Base-by-base conservation (phyloP, 2,113 vertebrate genomes). In the Tylochromis polylepis region DNA sequence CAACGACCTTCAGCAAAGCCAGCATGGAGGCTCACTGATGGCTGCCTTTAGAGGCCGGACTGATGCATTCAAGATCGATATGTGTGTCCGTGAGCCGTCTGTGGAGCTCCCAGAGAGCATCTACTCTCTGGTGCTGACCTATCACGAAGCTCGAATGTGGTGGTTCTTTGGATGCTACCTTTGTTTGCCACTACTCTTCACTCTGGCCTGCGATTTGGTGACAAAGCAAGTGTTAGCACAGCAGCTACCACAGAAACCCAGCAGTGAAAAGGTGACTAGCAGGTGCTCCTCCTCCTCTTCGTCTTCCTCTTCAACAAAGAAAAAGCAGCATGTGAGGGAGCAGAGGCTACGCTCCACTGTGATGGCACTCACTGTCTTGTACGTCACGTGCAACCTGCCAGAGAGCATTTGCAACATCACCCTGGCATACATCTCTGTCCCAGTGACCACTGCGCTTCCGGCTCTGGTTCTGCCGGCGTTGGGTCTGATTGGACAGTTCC, bases 91-190 rank as follows among this genome's bases (percentile, higher is more conserved):
- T 83, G 96, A 97, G 65, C 98, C 99, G 2, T 97, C 96, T 0
- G 77, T 90, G 60, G 92, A 92, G 7, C 96, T 98, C 46, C 98
- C 98, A 0, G 98, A 98, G 83, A 95, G 96, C 0, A 43, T 99
- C 79, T 98, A 97, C 91, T 97, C 98, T 0, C 95, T 99, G 94
- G 97, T 98, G 87, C 95, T 99, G 82, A 99, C 98, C 67, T 99
- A 99, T 93, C 97, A 98, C 18, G 96, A 98, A 0, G 98, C 98
- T 2, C 97, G 99, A 2, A 97, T 96, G 96, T 99, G 99, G 99
- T 99, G 99, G 98, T 96, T 97, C 86, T 97, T 99, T 0, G 99
- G 99, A 10, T 99, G 99, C 94, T 99, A 98, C 94, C 96, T 99
- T 91, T 99, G 99, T 82, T 88, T 99, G 95, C 99, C 99, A 2